Base-by-base conservation (phyloP, 2,113 vertebrate genomes). In the Neodon shergylaensis region DNA sequence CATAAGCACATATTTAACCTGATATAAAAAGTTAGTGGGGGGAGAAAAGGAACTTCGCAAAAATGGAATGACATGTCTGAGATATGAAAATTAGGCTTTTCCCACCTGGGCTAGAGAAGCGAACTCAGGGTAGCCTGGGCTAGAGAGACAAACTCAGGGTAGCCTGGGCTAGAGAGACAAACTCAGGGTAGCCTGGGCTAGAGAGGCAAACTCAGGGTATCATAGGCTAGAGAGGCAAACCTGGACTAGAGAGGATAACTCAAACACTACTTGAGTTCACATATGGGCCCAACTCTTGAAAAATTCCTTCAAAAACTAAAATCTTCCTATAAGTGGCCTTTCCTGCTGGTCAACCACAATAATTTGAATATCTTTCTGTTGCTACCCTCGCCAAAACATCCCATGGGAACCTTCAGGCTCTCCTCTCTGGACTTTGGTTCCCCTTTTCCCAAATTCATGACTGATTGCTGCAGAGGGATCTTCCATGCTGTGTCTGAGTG, bases 381-480 rank as follows among this genome's bases (percentile, higher is more conserved):
- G 33, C 17, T 47, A 24, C 7, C 6, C 63, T 95, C 47, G 89
- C 4, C 52, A 47, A 74, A 83, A 82, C 5, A 3, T 52, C 44
- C 47, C 1, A 47, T 21, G 1, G 33, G 63, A 54, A 16, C 0
- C 31, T n/a, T 1, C 33, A 74, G 36, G 1, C 3, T 33, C 2
- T 31, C 16, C 39, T 19, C 9, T 72, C 9, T 13, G 10, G n/a
- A 28, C n/a, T 63, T 65, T 6, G 22, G 61, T 78, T 28, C 4
- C 3, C 17, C 22, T 44, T 90, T 49, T 14, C 44, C 17, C 9
- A 33, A 28, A 5, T 22, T 63, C 3, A 9, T 24, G n/a, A 14
- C 7, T 4, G 16, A 21, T 1, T 7, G 13, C 28, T 31, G 9
- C 0, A 26, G 36, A 65, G 9, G 3, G 10, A 3, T 24, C 58